A percentile compares a stretch with the other conserved stretches of the same genome.
phyloP scores from a whole-genome alignment of 2,888 invertebrate genomes.

The Xestia ashworthii region DNA sequence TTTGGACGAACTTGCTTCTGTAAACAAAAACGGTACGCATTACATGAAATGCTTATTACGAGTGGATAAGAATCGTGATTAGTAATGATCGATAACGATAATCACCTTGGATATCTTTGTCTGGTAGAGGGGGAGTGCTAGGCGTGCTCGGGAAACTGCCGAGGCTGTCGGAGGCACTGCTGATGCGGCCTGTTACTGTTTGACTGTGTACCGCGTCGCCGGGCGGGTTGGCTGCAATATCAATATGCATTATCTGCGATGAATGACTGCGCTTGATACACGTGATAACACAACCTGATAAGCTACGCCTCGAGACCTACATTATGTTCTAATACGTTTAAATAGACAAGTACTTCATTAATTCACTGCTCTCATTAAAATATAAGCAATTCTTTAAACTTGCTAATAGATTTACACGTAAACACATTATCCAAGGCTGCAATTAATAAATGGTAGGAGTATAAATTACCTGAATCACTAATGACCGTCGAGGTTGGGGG shows the following conservation, averaged over 20 bases:
- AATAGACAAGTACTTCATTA: constrained; percentile 55
- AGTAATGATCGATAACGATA: constrained; percentile 37
- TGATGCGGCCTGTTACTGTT: constrained; percentile 76
- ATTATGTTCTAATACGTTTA: constrained; percentile 65
- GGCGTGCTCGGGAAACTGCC: constrained; percentile 74
- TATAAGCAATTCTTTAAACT: constrained; percentile 7
- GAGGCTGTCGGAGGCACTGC: constrained; percentile 73
- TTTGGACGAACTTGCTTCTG: constrained; percentile 87
- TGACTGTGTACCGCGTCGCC: constrained; percentile 76
- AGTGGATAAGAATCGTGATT: constrained; percentile 24
- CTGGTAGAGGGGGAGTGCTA: constrained; percentile 75
- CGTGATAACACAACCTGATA: constrained; percentile 83
- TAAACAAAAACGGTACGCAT: constrained; percentile 60
- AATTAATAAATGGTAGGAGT: constrained; percentile 16
- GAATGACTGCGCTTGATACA: constrained; percentile 82
- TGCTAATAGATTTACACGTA: neutral
- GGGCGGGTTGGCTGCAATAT: constrained; percentile 82
- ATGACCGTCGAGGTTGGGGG: constrained; percentile 83
- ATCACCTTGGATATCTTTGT: constrained; percentile 84
- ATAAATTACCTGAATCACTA: constrained; percentile 83
- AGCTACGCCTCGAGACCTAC: constrained; percentile 71
- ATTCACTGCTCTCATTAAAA: constrained; percentile 17
- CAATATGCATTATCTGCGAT: constrained; percentile 80
- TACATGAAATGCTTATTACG: constrained; percentile 26
- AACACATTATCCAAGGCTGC: constrained; percentile 24